Evolutionary conservation across 1,140 invertebrate species (phyloP).

Genomic region (Zaprionus vittiger): DNA sequence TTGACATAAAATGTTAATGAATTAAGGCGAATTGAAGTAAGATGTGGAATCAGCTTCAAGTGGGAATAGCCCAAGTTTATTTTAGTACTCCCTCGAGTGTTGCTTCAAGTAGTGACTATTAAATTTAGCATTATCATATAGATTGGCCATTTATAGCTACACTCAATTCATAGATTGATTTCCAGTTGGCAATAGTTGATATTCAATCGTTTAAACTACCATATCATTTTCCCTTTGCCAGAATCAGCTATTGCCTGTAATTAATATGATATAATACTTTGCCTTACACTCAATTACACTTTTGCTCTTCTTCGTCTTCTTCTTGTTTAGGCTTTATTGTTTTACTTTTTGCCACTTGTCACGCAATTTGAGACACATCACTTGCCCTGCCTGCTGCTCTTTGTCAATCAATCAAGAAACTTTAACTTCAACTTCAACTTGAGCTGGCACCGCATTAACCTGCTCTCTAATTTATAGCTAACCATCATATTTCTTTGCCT

Average conservation of each 20-base stretch:
- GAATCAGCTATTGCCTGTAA: neutral
- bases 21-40: neutral
- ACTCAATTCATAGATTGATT: neutral
- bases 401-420: conserved; percentile 20
- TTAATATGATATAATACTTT: neutral
- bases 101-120: neutral
- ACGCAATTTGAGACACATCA: conserved; percentile 39
- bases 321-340: neutral
- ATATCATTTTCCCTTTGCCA: neutral
- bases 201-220: neutral
- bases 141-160: neutral
- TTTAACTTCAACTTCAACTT: neutral
- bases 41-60: neutral
- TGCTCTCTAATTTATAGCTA: conserved; percentile 42
- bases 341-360: conserved; percentile 38
- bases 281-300: neutral
- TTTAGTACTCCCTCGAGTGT: neutral
- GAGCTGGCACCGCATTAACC: conserved; percentile 40
- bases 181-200: neutral
- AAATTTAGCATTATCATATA: neutral
- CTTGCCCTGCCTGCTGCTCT: neutral
- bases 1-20: conserved; percentile 4
- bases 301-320: neutral
- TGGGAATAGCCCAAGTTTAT: neutral
- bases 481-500: conserved; percentile 46